Conservation (phyloP, 2,797 vertebrate species). For the Cichlasoma orientale region DNA sequence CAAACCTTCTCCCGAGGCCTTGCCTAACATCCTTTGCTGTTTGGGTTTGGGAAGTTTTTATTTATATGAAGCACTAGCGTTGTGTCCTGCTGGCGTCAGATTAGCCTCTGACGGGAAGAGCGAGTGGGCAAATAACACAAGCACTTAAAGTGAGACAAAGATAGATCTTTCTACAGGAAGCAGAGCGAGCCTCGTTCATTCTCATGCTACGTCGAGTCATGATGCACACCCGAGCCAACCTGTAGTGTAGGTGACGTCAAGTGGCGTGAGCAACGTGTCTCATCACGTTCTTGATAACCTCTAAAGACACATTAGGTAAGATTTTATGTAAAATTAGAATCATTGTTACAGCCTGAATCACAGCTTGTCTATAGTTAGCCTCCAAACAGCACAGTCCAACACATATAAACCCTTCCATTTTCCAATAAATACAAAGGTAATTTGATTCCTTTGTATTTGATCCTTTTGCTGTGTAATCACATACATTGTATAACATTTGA, state of each 20-base stretch:
- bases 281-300: slow-evolving; percentile 3
- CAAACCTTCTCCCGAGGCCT: slow-evolving; percentile 11
- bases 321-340: not conserved
- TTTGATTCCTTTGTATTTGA: not conserved
- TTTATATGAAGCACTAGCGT: slow-evolving; percentile 58
- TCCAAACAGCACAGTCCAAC: not conserved
- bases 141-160: slow-evolving; percentile 3
- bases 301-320: not conserved
- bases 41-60: slow-evolving; percentile 59
- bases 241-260: not conserved
- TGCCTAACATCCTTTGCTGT: slow-evolving; percentile 58
- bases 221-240: slow-evolving; percentile 16
- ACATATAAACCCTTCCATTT: not conserved
- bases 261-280: not conserved
- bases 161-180: slow-evolving; percentile 12
- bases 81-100: slow-evolving; percentile 58
- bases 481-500: not conserved
- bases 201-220: not conserved
- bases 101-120: slow-evolving; percentile 34
- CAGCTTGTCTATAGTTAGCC: slow-evolving; percentile 13
- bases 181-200: not conserved
- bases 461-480: not conserved
- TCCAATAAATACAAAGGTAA: not conserved
- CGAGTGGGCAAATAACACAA: slow-evolving; percentile 20
- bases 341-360: not conserved